Conservation (phyloP, 2,113 vertebrate species). For the Hemiscyllium ocellatum region DNA sequence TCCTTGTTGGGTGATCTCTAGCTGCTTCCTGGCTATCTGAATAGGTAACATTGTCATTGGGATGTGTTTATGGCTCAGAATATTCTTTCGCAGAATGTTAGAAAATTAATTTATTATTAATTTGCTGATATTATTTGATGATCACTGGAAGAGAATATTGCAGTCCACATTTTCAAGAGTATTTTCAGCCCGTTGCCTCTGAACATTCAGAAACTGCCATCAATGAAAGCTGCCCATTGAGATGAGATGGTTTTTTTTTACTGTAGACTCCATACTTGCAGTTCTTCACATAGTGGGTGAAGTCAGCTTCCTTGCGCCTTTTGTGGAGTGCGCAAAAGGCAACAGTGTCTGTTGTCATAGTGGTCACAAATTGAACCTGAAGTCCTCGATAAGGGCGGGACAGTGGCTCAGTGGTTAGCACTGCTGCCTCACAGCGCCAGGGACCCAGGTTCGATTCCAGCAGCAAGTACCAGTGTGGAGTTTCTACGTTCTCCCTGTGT, state of each 20-base stretch:
- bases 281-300: not conserved
- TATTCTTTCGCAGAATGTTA: not conserved
- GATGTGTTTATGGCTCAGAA: not conserved
- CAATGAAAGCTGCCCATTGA: not conserved
- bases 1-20: not conserved
- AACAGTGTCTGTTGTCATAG: not conserved
- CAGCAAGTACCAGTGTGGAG: too few species aligned
- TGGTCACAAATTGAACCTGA: not conserved
- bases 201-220: not conserved
- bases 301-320: not conserved
- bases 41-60: not conserved
- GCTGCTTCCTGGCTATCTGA: not conserved
- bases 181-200: not conserved
- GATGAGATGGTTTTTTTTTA: not conserved
- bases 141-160: not conserved
- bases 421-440: too few species aligned
- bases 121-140: not conserved
- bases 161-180: not conserved
- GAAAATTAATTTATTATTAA: too few species aligned
- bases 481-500: too few species aligned
- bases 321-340: not conserved
- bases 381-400: not conserved
- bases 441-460: too few species aligned
- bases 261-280: not conserved
- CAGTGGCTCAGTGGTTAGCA: too few species aligned